Conservation (phyloP, 2,113 vertebrate genomes). For the Ciconia maguari region DNA sequence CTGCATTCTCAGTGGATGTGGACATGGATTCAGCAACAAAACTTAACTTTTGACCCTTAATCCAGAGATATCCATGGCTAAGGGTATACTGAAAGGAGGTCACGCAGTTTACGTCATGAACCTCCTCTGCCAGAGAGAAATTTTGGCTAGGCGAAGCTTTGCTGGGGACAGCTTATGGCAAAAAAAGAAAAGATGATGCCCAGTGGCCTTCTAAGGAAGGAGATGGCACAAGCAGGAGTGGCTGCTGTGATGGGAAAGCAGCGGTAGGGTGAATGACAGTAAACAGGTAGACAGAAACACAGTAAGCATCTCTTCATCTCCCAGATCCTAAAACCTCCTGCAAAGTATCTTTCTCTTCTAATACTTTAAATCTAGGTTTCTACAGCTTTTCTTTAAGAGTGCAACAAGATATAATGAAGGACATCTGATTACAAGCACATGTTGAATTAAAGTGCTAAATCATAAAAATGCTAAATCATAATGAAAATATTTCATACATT, state of each 20-base stretch:
- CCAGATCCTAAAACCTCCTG: not conserved
- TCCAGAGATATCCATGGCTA: not conserved
- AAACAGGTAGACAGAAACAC: not conserved
- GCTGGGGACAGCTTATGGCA: not conserved
- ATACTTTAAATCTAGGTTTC: not conserved
- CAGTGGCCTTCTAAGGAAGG: not conserved
- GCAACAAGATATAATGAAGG: not conserved
- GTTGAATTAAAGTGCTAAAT: not conserved
- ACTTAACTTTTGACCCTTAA: not conserved
- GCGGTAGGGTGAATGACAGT: not conserved
- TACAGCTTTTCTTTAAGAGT: not conserved
- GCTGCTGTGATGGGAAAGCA: not conserved
- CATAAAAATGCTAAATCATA: not conserved
- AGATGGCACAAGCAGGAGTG: not conserved
- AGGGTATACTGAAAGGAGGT: not conserved
- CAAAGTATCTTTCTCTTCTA: not conserved
- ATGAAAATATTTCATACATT: not conserved
- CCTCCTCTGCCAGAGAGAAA: not conserved
- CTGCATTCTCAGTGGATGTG: not conserved
- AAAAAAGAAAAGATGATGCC: not conserved
- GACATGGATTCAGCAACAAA: not conserved
- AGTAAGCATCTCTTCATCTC: not conserved
- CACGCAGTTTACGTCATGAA: not conserved
- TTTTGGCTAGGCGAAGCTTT: not conserved
- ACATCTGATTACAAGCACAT: not conserved